Evolutionary conservation across 1,140 invertebrate genomes (phyloP).

Genomic region (Aphelenchoides besseyi): DNA sequence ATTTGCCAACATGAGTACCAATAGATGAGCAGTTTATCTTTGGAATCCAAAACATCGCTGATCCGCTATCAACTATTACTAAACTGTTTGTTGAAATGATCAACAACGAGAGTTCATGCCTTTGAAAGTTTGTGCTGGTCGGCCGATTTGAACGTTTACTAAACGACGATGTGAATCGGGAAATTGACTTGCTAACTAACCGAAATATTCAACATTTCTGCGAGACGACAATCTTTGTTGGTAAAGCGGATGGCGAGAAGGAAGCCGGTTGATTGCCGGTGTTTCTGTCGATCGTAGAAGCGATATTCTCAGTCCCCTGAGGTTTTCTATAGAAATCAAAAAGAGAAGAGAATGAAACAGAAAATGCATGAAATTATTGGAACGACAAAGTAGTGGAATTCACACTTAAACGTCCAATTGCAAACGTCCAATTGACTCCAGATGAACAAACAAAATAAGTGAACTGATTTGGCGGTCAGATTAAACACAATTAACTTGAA

Average conservation of each 20-base stretch:
- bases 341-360: background rate
- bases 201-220: slow-evolving; percentile 13
- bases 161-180: no score
- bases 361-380: background rate
- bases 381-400: background rate
- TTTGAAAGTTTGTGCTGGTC: background rate
- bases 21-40: background rate
- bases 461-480: no score
- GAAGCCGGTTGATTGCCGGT: background rate
- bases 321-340: no score
- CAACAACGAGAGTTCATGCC: background rate
- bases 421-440: background rate
- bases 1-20: background rate
- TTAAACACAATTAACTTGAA: no score
- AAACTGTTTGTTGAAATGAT: background rate
- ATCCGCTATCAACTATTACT: background rate
- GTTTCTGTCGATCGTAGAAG: no score
- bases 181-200: no score
- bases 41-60: background rate
- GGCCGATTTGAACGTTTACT: background rate
- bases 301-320: no score
- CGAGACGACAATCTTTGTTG: background rate
- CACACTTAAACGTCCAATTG: background rate
- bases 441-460: background rate
- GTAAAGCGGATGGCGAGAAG: background rate